Evolutionary conservation across 2,888 invertebrate species (phyloP).

Genomic region (Hedychridium roseum): DNA sequence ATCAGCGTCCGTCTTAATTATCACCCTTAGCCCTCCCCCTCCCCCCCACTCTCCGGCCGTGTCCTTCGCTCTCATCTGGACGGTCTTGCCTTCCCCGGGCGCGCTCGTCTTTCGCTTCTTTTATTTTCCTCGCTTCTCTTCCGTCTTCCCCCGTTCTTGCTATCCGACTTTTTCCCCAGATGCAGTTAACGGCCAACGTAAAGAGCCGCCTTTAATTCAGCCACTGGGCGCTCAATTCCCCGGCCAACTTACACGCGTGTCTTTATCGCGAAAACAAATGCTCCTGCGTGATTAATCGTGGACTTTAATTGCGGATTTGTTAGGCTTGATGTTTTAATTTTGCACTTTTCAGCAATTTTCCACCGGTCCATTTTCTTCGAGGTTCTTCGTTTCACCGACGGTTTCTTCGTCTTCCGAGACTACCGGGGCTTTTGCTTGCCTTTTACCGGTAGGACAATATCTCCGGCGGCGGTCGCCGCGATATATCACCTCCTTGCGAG

Average conservation of each 20-base stretch:
- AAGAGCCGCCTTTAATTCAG: too few species aligned
- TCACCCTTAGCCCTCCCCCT: slow-evolving; percentile 52
- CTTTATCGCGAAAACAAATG: too few species aligned
- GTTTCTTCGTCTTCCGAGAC: neutral
- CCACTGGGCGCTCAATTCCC: too few species aligned
- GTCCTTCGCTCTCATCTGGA: too few species aligned
- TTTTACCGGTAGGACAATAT: slow-evolving; percentile 30
- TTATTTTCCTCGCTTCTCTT: neutral
- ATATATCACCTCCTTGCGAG: slow-evolving; percentile 21
- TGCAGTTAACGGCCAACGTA: neutral
- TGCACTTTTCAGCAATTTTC: neutral
- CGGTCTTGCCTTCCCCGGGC: slow-evolving; percentile 1
- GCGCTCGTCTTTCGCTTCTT: slow-evolving; percentile 1
- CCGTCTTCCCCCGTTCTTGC: neutral
- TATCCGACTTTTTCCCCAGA: neutral
- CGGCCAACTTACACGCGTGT: too few species aligned
- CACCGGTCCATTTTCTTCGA: neutral
- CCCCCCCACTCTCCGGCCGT: too few species aligned
- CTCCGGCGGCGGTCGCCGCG: slow-evolving; percentile 11
- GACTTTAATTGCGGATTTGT: too few species aligned
- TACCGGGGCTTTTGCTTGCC: slow-evolving; percentile 8
- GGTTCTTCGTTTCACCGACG: neutral
- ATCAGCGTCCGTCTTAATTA: slow-evolving; percentile 64
- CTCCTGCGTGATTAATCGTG: too few species aligned
- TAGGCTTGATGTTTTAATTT: too few species aligned